A percentile compares a stretch with the other conserved stretches of the same genome.
Evolutionary conservation across 2,888 invertebrate species (phyloP).

Genomic region (Empis livida): DNA sequence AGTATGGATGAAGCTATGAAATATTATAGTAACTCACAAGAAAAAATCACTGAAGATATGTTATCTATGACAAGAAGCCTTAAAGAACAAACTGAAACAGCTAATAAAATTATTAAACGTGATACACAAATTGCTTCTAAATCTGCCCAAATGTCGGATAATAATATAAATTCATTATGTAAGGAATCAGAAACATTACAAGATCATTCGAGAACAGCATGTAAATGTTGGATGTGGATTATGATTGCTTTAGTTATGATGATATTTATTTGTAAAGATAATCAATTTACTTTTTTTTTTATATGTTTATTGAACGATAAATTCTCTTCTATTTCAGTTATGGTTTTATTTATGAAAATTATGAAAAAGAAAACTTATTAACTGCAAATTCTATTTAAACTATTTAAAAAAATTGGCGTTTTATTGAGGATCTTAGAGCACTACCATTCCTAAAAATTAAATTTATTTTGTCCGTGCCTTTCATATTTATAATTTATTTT

Average conservation of each 20-base stretch:
- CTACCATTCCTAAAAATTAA: too few relatives aligned
- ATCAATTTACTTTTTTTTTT: background rate
- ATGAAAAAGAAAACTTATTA: constrained; percentile 53
- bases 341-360: constrained; percentile 87
- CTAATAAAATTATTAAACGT: constrained; percentile 77
- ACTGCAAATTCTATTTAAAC: background rate
- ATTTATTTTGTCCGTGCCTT: too few relatives aligned
- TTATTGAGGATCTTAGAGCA: too few relatives aligned
- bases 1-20: constrained; percentile 73
- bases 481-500: too few relatives aligned
- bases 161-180: constrained; percentile 61
- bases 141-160: constrained; percentile 66
- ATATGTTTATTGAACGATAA: background rate
- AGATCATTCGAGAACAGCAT: constrained; percentile 73
- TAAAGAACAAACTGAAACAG: constrained; percentile 81
- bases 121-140: constrained; percentile 72
- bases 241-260: constrained; percentile 74
- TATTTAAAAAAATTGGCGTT: too few relatives aligned
- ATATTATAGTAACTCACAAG: constrained; percentile 80
- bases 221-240: constrained; percentile 93
- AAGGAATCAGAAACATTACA: constrained; percentile 70
- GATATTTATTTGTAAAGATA: constrained; percentile 71
- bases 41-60: constrained; percentile 90
- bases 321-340: constrained; percentile 47
- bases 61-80: constrained; percentile 72